Evolutionary conservation across 2,113 vertebrate species (phyloP).

Genomic region (Clarias magur): DNA sequence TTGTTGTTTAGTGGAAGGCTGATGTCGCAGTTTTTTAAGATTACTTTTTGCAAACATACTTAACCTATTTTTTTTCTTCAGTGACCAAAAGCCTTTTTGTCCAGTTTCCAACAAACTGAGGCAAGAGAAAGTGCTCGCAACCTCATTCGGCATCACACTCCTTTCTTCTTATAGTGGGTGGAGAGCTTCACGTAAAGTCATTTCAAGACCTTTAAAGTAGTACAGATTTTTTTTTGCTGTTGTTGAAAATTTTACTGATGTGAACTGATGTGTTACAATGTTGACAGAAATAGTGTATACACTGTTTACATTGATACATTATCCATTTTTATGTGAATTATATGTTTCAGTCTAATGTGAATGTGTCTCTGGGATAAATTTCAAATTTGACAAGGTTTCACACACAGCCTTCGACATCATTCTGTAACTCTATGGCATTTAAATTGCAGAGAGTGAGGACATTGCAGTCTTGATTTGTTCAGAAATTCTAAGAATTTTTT

Average conservation of each 20-base stretch:
- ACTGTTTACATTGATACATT: background rate
- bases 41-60: background rate
- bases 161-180: conserved; percentile 43
- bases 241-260: background rate
- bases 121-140: background rate
- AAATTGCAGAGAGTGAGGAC: background rate
- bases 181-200: conserved; percentile 22
- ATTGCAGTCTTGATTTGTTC: background rate
- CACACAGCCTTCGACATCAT: background rate
- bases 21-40: background rate
- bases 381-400: background rate
- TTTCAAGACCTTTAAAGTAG: conserved; percentile 9
- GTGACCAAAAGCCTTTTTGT: background rate
- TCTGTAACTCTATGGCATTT: background rate
- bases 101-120: background rate
- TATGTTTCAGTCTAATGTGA: background rate
- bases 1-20: background rate
- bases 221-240: background rate
- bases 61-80: background rate
- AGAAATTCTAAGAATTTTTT: background rate
- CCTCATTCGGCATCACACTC: background rate
- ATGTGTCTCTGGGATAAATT: background rate
- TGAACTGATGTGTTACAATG: background rate
- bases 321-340: background rate
- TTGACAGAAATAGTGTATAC: background rate